Conservation (phyloP, 92 coral and sea anemone genomes). For the Anthopleura xanthogrammica region DNA sequence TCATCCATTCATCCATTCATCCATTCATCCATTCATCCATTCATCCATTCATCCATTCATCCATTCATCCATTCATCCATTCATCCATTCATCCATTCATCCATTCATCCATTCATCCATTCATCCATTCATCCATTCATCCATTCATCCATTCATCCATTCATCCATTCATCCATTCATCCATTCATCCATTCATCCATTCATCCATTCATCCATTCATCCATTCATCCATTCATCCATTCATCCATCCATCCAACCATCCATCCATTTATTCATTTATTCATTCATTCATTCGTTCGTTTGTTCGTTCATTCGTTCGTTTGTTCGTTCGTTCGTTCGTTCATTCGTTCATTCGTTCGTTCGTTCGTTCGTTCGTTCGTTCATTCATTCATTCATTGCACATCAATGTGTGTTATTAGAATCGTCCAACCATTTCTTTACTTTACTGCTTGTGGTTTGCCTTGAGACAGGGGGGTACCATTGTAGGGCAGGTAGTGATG, state of each 20-base stretch:
- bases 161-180: neutral
- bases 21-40: too few relatives aligned
- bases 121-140: too few relatives aligned
- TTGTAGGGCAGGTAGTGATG: conserved; percentile 59
- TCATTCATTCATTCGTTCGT: neutral
- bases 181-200: neutral
- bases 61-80: too few relatives aligned
- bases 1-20: too few relatives aligned
- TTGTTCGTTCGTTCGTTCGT: neutral
- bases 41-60: too few relatives aligned
- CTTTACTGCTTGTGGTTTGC: conserved; percentile 62
- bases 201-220: neutral
- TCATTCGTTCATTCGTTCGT: too few relatives aligned
- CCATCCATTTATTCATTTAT: neutral
- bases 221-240: neutral
- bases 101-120: too few relatives aligned
- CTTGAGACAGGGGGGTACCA: conserved; percentile 74
- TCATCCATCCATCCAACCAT: neutral
- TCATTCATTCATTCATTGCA: too few relatives aligned
- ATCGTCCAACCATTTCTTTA: conserved; percentile 68
- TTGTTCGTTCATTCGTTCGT: neutral
- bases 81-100: too few relatives aligned
- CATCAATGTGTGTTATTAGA: neutral
- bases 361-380: too few relatives aligned
- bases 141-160: neutral